These are phyloP conservation scores for Diceros bicornis DNA, from an alignment of 2,797 vertebrate genomes.

Conservation along the genomic window DNA sequence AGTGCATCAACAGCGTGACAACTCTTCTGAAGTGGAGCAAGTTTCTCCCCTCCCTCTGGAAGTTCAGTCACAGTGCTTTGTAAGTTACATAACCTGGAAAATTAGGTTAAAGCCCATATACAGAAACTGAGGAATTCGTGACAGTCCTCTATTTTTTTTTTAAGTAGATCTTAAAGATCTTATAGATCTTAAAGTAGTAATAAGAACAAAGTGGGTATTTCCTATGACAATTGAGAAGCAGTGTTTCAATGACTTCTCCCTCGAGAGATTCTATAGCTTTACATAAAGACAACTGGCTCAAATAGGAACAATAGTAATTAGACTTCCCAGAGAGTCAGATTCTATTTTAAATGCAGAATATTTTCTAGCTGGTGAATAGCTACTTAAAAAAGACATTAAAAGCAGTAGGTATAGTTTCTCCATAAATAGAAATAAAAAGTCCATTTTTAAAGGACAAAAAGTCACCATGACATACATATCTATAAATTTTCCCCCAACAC, in stretches of 20 bases:
- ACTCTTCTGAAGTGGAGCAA: neutral
- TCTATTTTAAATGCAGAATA: constrained; percentile 73
- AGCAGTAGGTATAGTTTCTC: constrained; percentile 77
- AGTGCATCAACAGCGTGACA: neutral
- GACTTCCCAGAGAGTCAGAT: constrained; percentile 42
- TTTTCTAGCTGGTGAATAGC: constrained; percentile 67
- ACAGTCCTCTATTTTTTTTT: neutral
- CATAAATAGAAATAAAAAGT: constrained; percentile 83
- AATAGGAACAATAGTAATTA: constrained; percentile 57
- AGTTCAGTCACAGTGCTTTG: constrained; percentile 74
- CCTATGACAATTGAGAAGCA: neutral
- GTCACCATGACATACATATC: constrained; percentile 80
- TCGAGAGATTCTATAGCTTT: constrained; percentile 39
- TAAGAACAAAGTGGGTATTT: constrained; percentile 49
- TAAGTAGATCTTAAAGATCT: constrained; percentile 22
- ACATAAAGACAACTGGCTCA: constrained; percentile 69
- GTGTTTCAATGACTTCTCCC: constrained; percentile 44
- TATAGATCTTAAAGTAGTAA: constrained; percentile 52
- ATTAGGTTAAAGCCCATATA: constrained; percentile 43
- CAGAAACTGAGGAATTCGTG: constrained; percentile 34
- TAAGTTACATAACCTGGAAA: constrained; percentile 72
- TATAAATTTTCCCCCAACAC: constrained; percentile 59
- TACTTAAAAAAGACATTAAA: constrained; percentile 75
- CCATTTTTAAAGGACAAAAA: constrained; percentile 67
- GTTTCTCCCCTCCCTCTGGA: constrained; percentile 55